These are phyloP conservation scores for Anaspis maculata DNA, from an alignment of 2,888 invertebrate genomes.

Conservation along the genomic window DNA sequence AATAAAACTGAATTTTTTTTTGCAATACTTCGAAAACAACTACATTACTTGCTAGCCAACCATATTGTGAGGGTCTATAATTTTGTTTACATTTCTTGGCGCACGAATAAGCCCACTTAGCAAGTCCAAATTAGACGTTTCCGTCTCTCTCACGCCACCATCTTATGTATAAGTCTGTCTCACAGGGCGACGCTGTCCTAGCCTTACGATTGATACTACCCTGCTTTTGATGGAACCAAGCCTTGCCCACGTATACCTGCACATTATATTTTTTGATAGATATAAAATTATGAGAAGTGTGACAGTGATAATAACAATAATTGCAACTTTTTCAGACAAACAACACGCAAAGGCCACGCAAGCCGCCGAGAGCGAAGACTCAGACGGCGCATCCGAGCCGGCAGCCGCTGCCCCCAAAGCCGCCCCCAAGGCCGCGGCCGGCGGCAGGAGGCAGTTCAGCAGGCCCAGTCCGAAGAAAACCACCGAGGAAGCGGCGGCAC, in stretches of 20 bases:
- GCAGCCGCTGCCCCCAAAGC: constrained; percentile 18
- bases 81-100: too few species aligned
- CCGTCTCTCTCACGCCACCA: too few species aligned
- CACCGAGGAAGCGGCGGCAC: constrained; percentile 20
- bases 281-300: not conserved
- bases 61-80: too few species aligned
- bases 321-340: constrained; percentile 27
- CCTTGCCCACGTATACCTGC: not conserved
- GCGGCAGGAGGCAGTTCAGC: constrained; percentile 24
- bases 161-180: too few species aligned
- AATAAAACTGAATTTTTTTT: too few species aligned
- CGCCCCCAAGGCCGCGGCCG: constrained; percentile 13
- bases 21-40: too few species aligned
- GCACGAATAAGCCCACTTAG: too few species aligned
- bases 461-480: constrained; percentile 9
- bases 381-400: constrained; percentile 20
- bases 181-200: too few species aligned
- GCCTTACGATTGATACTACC: not conserved
- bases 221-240: not conserved
- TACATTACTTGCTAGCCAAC: too few species aligned
- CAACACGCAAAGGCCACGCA: constrained; percentile 18
- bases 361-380: constrained; percentile 19
- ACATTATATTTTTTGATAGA: not conserved
- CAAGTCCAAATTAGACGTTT: too few species aligned
- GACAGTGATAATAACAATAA: too few species aligned